These are phyloP conservation scores for Palythoa grandis DNA, from an alignment of 92 coral and sea anemone species.

Conservation along the genomic window DNA sequence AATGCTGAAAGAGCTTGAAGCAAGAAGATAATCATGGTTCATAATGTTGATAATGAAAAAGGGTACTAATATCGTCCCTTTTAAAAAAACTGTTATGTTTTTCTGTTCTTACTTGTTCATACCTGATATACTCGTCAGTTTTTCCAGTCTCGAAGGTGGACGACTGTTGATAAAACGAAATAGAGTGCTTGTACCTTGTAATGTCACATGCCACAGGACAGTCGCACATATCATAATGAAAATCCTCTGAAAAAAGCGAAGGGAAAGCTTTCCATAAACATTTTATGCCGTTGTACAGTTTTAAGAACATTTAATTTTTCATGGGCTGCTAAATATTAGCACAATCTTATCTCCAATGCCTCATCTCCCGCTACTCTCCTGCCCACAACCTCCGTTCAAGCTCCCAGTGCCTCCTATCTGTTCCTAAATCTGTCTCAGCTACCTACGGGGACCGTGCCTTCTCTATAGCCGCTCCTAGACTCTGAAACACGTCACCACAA, in stretches of 20 bases:
- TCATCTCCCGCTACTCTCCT: no score
- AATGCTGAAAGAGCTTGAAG: neutral
- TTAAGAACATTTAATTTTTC: no score
- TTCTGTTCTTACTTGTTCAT: neutral
- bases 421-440: no score
- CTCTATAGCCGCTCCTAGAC: no score
- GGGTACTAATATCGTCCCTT: no score
- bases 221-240: conserved; percentile 11
- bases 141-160: neutral
- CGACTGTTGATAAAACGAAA: conserved; percentile 24
- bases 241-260: neutral
- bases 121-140: conserved; percentile 22
- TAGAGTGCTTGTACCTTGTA: conserved; percentile 7
- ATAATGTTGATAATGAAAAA: neutral
- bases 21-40: neutral
- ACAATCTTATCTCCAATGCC: no score
- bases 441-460: no score
- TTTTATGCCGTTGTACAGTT: neutral
- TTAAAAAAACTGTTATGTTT: neutral
- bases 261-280: neutral
- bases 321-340: no score
- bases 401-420: no score
- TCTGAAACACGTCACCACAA: no score
- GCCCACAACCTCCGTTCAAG: no score
- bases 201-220: conserved; percentile 31